Evolutionary conservation across 2,113 vertebrate genomes (phyloP).

Genomic region (Hydropotes inermis): DNA sequence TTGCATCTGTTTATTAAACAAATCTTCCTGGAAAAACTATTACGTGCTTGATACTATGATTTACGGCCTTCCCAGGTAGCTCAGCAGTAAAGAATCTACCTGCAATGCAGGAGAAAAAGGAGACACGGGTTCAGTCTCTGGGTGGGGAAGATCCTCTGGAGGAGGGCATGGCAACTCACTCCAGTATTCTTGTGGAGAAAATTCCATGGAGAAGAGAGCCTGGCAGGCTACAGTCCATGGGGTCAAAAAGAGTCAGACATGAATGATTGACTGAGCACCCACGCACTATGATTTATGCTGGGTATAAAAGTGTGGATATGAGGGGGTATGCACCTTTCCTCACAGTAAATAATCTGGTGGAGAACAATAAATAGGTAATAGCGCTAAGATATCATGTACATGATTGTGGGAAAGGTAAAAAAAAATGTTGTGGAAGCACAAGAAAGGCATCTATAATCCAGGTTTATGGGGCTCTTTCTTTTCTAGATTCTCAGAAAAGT

Average conservation of each 20-base stretch:
- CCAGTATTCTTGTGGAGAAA: background rate
- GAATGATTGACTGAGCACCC: background rate
- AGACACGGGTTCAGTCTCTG: background rate
- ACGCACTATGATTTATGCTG: background rate
- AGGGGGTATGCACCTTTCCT: background rate
- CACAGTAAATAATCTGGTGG: background rate
- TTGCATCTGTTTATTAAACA: slow-evolving; percentile 10
- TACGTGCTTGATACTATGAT: background rate
- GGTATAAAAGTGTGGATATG: background rate
- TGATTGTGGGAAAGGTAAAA: background rate
- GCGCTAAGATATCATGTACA: background rate
- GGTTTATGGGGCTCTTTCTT: background rate
- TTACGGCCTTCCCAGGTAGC: background rate
- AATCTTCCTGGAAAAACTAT: background rate
- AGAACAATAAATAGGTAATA: background rate
- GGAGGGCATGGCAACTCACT: background rate
- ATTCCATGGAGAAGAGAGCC: background rate
- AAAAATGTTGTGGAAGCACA: background rate
- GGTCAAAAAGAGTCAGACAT: background rate
- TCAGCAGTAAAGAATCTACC: background rate
- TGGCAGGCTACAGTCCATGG: background rate
- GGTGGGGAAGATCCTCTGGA: background rate
- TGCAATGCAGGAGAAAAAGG: background rate
- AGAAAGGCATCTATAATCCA: background rate
- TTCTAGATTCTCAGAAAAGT: background rate